Conservation (phyloP, 2,113 vertebrate species). For the Nesogale talazaci region DNA sequence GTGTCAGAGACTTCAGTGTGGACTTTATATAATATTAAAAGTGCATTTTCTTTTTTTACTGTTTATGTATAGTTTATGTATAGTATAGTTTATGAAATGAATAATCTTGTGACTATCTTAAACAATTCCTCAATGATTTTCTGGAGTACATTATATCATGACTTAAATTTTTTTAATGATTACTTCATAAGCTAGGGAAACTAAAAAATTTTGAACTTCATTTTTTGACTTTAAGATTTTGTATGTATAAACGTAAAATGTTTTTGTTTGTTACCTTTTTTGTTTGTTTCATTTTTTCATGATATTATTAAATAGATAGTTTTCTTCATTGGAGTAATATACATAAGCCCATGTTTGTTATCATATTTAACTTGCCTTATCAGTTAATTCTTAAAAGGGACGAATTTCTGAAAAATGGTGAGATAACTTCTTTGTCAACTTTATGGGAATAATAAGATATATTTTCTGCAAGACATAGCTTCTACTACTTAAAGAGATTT, state of each 20-base stretch:
- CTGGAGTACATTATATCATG: background rate
- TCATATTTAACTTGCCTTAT: slow-evolving; percentile 56
- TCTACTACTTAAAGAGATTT: background rate
- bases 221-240: background rate
- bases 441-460: slow-evolving; percentile 75
- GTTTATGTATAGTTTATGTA: slow-evolving; percentile 98
- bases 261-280: slow-evolving; percentile 42
- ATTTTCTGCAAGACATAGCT: background rate
- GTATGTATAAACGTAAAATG: background rate
- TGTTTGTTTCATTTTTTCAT: slow-evolving; percentile 45
- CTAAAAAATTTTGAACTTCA: slow-evolving; percentile 52
- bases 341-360: too few relatives aligned
- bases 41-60: slow-evolving; percentile 92
- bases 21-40: slow-evolving; percentile 86
- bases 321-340: slow-evolving; percentile 16
- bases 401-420: slow-evolving; percentile 59
- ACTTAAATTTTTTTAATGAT: background rate
- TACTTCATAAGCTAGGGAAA: background rate
- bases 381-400: slow-evolving; percentile 65
- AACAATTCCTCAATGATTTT: slow-evolving; percentile 65
- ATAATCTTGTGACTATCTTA: slow-evolving; percentile 93
- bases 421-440: slow-evolving; percentile 57
- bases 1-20: slow-evolving; percentile 85
- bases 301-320: slow-evolving; percentile 12
- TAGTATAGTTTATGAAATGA: slow-evolving; percentile 99